Evolutionary conservation across 2,113 vertebrate genomes (phyloP).

Genomic region (Python bivittatus): DNA sequence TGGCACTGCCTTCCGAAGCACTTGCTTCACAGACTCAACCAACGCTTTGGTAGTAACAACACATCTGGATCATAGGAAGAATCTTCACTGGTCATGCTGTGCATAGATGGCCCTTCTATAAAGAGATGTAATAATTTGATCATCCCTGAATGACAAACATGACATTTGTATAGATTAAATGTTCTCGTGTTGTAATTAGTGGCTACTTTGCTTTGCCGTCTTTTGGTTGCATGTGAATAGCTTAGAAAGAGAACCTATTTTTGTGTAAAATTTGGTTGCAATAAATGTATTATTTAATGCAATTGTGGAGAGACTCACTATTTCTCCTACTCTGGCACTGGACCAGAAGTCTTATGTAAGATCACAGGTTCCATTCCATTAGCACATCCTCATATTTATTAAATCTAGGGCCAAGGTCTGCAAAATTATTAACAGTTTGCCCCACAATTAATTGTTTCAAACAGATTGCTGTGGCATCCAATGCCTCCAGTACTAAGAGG

Average conservation of each 20-base stretch:
- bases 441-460: too few species aligned
- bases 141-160: background rate
- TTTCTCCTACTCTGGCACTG: background rate
- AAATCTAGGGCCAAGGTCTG: background rate
- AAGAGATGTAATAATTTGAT: slow-evolving; percentile 4
- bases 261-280: slow-evolving; percentile 75
- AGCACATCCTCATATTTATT: background rate
- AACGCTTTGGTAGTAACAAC: slow-evolving; percentile 84
- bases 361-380: background rate
- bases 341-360: background rate
- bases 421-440: background rate
- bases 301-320: slow-evolving; percentile 27
- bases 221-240: slow-evolving; percentile 75
- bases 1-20: slow-evolving; percentile 94
- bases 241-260: slow-evolving; percentile 79
- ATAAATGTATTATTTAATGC: slow-evolving; percentile 73
- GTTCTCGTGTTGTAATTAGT: slow-evolving; percentile 50
- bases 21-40: slow-evolving; percentile 85
- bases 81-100: background rate
- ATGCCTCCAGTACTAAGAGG: background rate
- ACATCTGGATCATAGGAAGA: slow-evolving; percentile 84
- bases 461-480: background rate
- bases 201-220: slow-evolving; percentile 55
- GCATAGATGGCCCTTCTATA: slow-evolving; percentile 37
- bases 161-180: slow-evolving; percentile 29